These are phyloP conservation scores for Heliconius himera DNA, from an alignment of 1,140 invertebrate species.

Conservation along the genomic window DNA sequence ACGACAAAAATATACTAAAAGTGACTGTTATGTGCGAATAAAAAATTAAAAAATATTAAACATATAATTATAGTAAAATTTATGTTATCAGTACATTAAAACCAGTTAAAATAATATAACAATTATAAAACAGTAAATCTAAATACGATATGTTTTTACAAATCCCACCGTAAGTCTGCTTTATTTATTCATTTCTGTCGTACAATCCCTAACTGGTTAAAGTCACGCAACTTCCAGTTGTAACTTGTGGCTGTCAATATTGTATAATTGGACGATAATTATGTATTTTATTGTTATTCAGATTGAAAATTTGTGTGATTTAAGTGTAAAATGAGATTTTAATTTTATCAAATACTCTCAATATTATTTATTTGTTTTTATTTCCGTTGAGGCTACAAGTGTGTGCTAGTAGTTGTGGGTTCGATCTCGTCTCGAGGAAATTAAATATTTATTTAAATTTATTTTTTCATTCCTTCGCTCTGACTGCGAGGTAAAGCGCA, in stretches of 20 bases:
- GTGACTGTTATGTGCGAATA: background rate
- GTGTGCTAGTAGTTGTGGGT: too few relatives aligned
- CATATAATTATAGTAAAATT: background rate
- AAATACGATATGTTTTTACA: background rate
- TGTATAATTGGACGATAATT: background rate
- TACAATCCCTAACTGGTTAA: background rate
- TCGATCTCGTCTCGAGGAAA: too few relatives aligned
- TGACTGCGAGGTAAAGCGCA: too few relatives aligned
- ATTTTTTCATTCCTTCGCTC: too few relatives aligned
- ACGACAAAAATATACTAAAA: too few relatives aligned
- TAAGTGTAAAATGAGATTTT: background rate
- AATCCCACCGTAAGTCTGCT: background rate
- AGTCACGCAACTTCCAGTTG: background rate
- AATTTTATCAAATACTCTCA: background rate
- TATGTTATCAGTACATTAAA: background rate
- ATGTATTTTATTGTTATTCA: background rate
- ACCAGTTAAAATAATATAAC: background rate
- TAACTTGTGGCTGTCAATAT: background rate
- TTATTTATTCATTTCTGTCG: constrained; percentile 14
- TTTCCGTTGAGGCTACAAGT: background rate
- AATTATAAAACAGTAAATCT: background rate
- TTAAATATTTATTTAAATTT: too few relatives aligned
- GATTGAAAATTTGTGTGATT: background rate
- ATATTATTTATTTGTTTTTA: background rate
- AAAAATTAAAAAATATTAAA: background rate